phyloP scores from a whole-genome alignment of 1,140 invertebrate species.

The Tribolium madens region DNA sequence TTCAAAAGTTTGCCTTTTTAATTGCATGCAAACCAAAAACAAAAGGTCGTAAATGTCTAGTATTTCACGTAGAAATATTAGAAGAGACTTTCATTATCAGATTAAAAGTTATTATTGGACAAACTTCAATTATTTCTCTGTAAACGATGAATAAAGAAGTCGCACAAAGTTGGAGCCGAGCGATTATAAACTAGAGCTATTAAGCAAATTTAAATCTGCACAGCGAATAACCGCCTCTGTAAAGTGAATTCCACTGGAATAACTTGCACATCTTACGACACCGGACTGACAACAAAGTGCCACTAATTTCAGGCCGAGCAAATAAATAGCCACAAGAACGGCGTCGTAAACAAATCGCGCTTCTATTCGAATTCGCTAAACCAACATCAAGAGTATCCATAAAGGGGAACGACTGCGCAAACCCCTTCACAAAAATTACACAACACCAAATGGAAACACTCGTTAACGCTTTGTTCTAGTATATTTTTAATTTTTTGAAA shows the following conservation, averaged over 20 bases:
- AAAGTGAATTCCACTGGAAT: slow-evolving; percentile 45
- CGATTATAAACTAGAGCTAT: slow-evolving; percentile 43
- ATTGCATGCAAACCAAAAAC: no score
- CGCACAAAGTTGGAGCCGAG: slow-evolving; percentile 12
- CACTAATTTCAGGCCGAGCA: slow-evolving; percentile 40
- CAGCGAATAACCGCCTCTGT: slow-evolving; percentile 34
- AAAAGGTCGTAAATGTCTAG: no score
- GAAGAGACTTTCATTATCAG: no score
- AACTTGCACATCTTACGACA: slow-evolving; percentile 47
- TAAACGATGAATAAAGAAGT: slow-evolving; percentile 26
- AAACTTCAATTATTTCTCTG: slow-evolving; percentile 23
- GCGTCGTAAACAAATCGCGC: slow-evolving; percentile 40
- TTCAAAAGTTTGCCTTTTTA: no score
- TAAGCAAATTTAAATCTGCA: slow-evolving; percentile 41
- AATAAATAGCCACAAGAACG: slow-evolving; percentile 30
- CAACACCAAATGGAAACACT: neutral
- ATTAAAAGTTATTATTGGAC: neutral
- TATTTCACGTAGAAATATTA: no score
- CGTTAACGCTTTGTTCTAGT: neutral
- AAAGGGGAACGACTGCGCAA: neutral
- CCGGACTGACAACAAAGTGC: slow-evolving; percentile 39
- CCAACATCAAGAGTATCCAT: slow-evolving; percentile 1
- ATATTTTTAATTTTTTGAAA: no score
- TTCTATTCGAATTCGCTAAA: slow-evolving; percentile 25
- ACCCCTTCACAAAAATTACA: slow-evolving; percentile 12